Evolutionary conservation across 2,888 invertebrate species (phyloP), one percentile per base, ranked within the genome.

Genomic region (Hyppa rectilinea): DNA sequence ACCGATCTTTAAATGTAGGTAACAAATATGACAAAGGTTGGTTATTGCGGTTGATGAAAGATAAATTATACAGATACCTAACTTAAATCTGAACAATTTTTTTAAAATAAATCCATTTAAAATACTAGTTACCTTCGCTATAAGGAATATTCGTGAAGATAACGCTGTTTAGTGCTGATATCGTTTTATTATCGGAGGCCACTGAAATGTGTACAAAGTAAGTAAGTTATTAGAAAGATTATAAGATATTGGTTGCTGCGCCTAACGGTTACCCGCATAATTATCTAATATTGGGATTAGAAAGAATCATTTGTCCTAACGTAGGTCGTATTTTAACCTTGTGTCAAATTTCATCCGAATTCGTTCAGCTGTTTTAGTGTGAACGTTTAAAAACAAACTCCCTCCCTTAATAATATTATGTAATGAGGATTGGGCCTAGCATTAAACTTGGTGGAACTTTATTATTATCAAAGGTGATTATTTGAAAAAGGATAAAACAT

Each of bases 151-250:
- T 34, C 3, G 69, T 69, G 31, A 67, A 67, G 3, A 43, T 17
- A 34, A 67, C 2, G 40, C 40, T 34, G 14, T 50, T 1, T n/a
- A 67, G 31, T 5, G 50, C 0, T 1, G 38, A 20, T 4, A 17
- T 3, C 17, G 36, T 38, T 2, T 1, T 29, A 14, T 38, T 67
- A 49, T 29, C 38, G 38, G 4, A 50, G 6, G 50, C 38, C 31
- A 34, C 66, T 67, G 66, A 5, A 49, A 68, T 47, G 38, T 47
- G 38, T 29, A 14, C 12, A 29, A 20, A 12, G 4, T 7, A 56
- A 0, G 17, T 17, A 36, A 55, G n/a, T n/a, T 53, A 55, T n/a
- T 56, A 7, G 12, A 40, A 26, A 20, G 5, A 2, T 20, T 52
- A 52, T 17, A 47, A 47, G n/a, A n/a, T n/a, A n/a, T n/a, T n/a